Base-by-base conservation (phyloP, 2,797 vertebrate species). In the Lutjanus argentimaculatus region DNA sequence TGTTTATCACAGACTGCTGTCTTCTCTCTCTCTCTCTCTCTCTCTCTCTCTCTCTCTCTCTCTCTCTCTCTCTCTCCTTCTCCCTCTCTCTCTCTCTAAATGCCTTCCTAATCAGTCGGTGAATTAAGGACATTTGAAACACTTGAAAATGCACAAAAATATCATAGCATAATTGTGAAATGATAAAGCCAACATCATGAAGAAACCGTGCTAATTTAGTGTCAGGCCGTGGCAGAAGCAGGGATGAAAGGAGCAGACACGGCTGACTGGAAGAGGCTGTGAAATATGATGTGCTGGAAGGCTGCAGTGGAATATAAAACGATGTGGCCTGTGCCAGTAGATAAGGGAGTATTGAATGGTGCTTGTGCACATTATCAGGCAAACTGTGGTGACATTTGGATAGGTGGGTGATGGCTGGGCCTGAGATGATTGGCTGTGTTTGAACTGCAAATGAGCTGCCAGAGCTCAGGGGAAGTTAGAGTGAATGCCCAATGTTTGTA, bases 401-500 rank as follows among this genome's bases (percentile, higher is more conserved):
- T 58, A 82, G 79, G 69, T 59, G 75, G 65, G 57, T 77, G 83
- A 83, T 67, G 72, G 53, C 82, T 77, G 67, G 53, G 67, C 51
- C 77, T 67, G 42, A 58, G 30, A 77, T 72, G 66, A 62, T 46
- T 46, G 62, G 77, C 43, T 80, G 85, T 74, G 80, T 83, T 71
- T 87, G 77, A 85, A 87, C 80, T 89, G 75, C 83, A 83, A 72
- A 89, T 80, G 77, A 88, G 81, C 13, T 82, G 56, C 64, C 53
- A 36, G 45, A 21, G 16, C 36, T 74, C 21, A 13, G 68, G 53
- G 62, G 52, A 43, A 65, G 25, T 49, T 46, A 36, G 8, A 30
- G 46, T 8, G 61, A 59, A 11, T 73, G 59, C 63, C 43, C 65
- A 65, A 69, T 62, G 53, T 57, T 25, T 58, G 49, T 56, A 51